A percentile compares a stretch with the other conserved stretches of the same genome.
phyloP scores from a whole-genome alignment of 2,888 invertebrate species.

The Pollenia labialis region DNA sequence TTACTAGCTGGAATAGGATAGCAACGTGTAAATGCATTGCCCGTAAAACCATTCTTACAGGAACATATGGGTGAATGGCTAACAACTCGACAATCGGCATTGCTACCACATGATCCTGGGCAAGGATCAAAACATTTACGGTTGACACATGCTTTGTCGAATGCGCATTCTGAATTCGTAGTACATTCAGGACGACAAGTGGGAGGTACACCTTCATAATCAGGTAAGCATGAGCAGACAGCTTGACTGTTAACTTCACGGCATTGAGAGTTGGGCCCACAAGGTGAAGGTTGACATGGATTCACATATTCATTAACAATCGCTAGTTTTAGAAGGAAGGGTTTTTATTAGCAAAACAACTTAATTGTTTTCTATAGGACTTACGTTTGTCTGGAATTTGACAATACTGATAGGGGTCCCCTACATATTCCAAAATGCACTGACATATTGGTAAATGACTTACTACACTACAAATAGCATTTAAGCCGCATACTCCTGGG shows the following conservation, averaged over 20 bases:
- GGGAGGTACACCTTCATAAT: constrained; percentile 87
- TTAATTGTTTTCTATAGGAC: constrained; percentile 75
- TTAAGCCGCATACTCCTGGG: constrained; percentile 90
- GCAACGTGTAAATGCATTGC: constrained; percentile 90
- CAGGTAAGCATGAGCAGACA: constrained; percentile 87
- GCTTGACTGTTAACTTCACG: constrained; percentile 86
- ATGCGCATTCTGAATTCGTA: constrained; percentile 87
- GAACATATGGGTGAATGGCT: constrained; percentile 92
- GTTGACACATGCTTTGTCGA: constrained; percentile 87
- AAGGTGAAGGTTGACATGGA: constrained; percentile 88
- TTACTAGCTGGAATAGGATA: constrained; percentile 84
- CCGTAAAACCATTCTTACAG: constrained; percentile 88
- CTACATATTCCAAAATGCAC: constrained; percentile 89
- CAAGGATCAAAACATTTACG: constrained; percentile 89
- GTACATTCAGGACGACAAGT: constrained; percentile 89
- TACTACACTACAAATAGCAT: constrained; percentile 89
- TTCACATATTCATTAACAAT: constrained; percentile 83
- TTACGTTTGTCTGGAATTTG: constrained; percentile 85
- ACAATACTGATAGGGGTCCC: constrained; percentile 90
- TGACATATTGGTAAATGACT: constrained; percentile 89
- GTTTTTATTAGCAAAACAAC: background rate
- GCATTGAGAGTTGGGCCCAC: constrained; percentile 88
- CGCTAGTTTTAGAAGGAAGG: constrained; percentile 74
- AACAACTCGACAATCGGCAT: constrained; percentile 89
- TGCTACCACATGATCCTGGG: constrained; percentile 86